Percentiles rank a stretch among this genome's conserved stretches.
Conservation (phyloP, 2,888 invertebrate species). For the Sicus ferrugineus region DNA sequence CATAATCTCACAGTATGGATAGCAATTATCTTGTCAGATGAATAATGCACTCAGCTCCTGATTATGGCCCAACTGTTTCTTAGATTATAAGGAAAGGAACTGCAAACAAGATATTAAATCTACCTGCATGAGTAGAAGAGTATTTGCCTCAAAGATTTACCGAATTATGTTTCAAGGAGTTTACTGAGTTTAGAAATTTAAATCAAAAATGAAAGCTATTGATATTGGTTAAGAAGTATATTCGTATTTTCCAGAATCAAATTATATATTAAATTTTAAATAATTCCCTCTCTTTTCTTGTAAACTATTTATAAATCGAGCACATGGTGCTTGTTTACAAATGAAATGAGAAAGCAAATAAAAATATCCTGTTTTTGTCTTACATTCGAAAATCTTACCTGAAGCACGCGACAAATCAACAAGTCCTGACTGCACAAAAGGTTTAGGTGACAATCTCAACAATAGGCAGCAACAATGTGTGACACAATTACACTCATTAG, state of each 20-base stretch:
- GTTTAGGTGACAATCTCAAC: conserved; percentile 10
- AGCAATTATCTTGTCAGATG: conserved; percentile 38
- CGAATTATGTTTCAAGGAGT: background rate
- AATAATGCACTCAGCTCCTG: conserved; percentile 26
- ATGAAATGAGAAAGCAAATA: background rate
- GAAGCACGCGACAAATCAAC: conserved; percentile 33
- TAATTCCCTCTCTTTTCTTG: background rate
- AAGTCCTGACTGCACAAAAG: conserved; percentile 15
- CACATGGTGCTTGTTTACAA: no score
- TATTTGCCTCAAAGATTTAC: background rate
- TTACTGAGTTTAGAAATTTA: background rate
- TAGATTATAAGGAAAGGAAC: background rate
- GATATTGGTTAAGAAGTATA: background rate
- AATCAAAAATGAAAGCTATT: background rate
- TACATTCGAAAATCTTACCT: conserved; percentile 5
- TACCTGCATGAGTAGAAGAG: background rate
- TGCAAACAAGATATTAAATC: background rate
- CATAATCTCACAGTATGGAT: conserved; percentile 38
- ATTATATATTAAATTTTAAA: background rate
- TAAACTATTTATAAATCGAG: no score
- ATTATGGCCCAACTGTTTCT: no score
- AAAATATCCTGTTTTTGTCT: background rate
- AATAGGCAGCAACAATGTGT: conserved; percentile 11
- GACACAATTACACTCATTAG: conserved; percentile 4
- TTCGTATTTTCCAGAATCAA: background rate